Evolutionary conservation across 2,113 vertebrate species (phyloP).

Genomic region (Chaetodon trifascialis): DNA sequence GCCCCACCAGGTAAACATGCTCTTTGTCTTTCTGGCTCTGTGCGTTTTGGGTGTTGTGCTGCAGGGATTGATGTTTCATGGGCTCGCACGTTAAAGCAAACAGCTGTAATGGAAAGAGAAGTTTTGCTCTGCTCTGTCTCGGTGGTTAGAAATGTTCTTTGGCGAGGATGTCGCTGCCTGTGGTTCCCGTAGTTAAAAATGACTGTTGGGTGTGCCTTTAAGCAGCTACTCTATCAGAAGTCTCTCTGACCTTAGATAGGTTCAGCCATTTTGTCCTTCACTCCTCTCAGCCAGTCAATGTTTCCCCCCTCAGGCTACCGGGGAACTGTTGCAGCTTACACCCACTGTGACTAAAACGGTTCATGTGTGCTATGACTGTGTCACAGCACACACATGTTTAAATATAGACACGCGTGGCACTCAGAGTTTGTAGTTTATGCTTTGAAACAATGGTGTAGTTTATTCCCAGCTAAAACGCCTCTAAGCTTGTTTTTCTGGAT

Average conservation of each 20-base stretch:
- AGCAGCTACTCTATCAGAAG: slow-evolving; percentile 64
- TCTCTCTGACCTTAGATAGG: slow-evolving; percentile 74
- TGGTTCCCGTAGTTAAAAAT: neutral
- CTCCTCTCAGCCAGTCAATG: slow-evolving; percentile 70
- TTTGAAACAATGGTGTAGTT: slow-evolving; percentile 4
- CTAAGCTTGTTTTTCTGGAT: slow-evolving; percentile 34
- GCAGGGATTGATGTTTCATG: neutral
- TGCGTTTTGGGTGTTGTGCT: neutral
- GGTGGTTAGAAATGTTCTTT: neutral
- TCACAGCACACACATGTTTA: slow-evolving; percentile 47
- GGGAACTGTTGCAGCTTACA: slow-evolving; percentile 46
- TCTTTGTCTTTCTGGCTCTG: neutral
- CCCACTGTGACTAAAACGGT: slow-evolving; percentile 36
- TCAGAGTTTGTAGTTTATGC: slow-evolving; percentile 10
- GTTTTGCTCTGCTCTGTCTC: neutral
- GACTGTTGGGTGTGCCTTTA: slow-evolving; percentile 52
- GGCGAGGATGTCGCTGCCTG: neutral
- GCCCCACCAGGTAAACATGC: slow-evolving; percentile 94
- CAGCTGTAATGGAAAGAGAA: neutral
- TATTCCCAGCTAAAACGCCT: slow-evolving; percentile 3
- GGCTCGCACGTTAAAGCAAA: neutral
- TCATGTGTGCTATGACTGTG: slow-evolving; percentile 49
- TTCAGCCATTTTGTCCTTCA: slow-evolving; percentile 86
- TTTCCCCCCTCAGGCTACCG: slow-evolving; percentile 54
- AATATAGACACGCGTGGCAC: neutral